Base-by-base conservation (phyloP, 2,888 invertebrate genomes). In the Eretmocerus hayati region DNA sequence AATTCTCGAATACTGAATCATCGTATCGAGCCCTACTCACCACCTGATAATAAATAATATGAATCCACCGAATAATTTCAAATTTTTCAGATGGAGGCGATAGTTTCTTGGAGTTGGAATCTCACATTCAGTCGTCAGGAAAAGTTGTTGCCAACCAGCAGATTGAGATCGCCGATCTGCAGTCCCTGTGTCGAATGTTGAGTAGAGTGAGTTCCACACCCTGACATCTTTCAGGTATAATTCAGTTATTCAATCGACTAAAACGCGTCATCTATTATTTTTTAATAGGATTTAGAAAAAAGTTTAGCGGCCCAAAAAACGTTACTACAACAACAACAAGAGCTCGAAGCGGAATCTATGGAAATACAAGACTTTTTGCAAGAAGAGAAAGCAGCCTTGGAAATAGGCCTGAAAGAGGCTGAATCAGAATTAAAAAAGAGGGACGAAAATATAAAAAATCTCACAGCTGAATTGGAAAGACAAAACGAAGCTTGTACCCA, bases 301-400 rank as follows among this genome's bases (percentile, higher is more conserved):
- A 84, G 83, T 49, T 72, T 86, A 44, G 79, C 80, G 47, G 75
- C 81, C 0, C 85, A 85, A 56, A 82, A 84, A 46, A 71, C 78
- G 13, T 72, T 89, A 38, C 73, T 85, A 47, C 83, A 84, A 55
- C 85, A 90, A 56, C 83, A 89, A 56, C 79, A 83, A 51, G 87
- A 87, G 61, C 77, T 85, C 20, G 90, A 91, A 68, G 79, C 79
- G 18, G 91, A 91, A 67, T 83, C 87, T 22, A 77, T 78, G 3
- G 91, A 92, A 72, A 77, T 91, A 74, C 88, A 90, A 66, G 90
- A 91, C 64, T 92, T 92, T 68, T 77, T 91, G 54, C 87, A 89
- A 60, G 85, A 87, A 9, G 91, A 92, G 72, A 90, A 90, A 61
- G 79, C 81, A 5, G 84, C 88, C 8, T 76, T 91, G 58, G 79